Evolutionary conservation across 2,113 vertebrate genomes (phyloP).

Genomic region (Neopipo cinnamomea): DNA sequence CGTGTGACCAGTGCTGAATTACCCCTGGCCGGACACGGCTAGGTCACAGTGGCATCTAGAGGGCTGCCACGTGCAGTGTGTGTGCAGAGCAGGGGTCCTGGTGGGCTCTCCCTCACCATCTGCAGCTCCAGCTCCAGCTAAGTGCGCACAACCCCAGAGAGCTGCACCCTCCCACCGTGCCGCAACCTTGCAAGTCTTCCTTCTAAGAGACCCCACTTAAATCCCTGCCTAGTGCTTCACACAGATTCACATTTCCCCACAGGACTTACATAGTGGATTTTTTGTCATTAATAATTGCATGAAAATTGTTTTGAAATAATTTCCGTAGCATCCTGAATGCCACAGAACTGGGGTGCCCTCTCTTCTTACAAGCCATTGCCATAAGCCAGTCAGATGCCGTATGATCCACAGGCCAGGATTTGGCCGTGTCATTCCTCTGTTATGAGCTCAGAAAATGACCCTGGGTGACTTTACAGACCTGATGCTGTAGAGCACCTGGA

Average conservation of each 20-base stretch:
- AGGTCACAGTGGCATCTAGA: conserved; percentile 65
- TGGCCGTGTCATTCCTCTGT: not conserved
- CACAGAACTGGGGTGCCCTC: not conserved
- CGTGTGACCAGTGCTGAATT: not conserved
- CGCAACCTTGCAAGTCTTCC: not conserved
- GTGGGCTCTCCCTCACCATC: not conserved
- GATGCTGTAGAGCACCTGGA: not conserved
- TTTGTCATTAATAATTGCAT: not conserved
- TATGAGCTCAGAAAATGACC: rapidly evolving
- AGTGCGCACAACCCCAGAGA: not conserved
- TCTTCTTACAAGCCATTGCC: not conserved
- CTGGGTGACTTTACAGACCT: not conserved
- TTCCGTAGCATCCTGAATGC: not conserved
- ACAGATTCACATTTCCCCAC: not conserved
- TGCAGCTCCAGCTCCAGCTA: not conserved
- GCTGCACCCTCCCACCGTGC: not conserved
- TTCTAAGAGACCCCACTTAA: not conserved
- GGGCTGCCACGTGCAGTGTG: not conserved
- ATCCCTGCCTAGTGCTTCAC: not conserved
- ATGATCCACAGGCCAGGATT: not conserved
- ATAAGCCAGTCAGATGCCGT: not conserved
- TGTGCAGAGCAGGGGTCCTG: not conserved
- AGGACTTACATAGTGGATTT: not conserved
- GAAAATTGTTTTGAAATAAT: not conserved
- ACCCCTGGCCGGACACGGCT: not conserved